Percentiles rank a stretch among this genome's conserved stretches.
Evolutionary conservation across 2,797 vertebrate genomes (phyloP).

Genomic region (Pangasius sanitwongsei): DNA sequence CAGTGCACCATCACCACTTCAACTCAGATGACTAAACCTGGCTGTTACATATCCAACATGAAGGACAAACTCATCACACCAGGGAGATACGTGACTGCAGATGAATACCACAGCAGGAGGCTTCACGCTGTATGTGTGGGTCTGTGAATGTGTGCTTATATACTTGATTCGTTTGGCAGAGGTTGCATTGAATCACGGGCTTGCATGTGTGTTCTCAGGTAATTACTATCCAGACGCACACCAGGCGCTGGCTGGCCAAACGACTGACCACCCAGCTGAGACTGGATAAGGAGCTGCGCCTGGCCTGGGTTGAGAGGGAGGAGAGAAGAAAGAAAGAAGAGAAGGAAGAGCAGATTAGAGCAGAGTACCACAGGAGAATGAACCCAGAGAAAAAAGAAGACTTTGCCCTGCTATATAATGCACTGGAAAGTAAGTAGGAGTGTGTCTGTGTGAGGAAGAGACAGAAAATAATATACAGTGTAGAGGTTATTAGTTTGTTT

Average conservation of each 20-base stretch:
- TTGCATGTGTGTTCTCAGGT: conserved; percentile 69
- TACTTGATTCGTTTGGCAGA: not conserved
- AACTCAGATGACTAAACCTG: conserved; percentile 88
- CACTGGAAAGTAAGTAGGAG: conserved; percentile 82
- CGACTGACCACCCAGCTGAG: conserved; percentile 70
- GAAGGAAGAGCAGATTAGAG: conserved; percentile 76
- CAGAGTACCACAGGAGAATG: conserved; percentile 76
- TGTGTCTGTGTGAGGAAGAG: not conserved
- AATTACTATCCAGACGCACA: conserved; percentile 81
- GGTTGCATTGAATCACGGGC: not conserved
- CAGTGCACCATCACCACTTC: conserved; percentile 79
- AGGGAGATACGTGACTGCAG: conserved; percentile 81
- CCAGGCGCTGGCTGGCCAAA: conserved; percentile 81
- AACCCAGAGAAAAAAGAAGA: conserved; percentile 85
- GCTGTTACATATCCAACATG: conserved; percentile 83
- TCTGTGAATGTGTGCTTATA: conserved; percentile 3
- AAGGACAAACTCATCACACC: conserved; percentile 82
- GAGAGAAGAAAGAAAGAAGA: conserved; percentile 71
- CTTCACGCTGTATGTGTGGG: conserved; percentile 81
- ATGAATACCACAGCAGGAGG: conserved; percentile 74
- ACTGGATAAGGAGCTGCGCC: conserved; percentile 65
- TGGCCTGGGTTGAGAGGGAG: conserved; percentile 78
- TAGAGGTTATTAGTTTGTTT: not conserved
- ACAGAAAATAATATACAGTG: not conserved
- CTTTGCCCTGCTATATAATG: conserved; percentile 86